Evolutionary conservation across 37 sponge, comb jelly and placozoan genomes (phyloP), one percentile per base, ranked within the genome.

Genomic region (Lycopodina hypogea): DNA sequence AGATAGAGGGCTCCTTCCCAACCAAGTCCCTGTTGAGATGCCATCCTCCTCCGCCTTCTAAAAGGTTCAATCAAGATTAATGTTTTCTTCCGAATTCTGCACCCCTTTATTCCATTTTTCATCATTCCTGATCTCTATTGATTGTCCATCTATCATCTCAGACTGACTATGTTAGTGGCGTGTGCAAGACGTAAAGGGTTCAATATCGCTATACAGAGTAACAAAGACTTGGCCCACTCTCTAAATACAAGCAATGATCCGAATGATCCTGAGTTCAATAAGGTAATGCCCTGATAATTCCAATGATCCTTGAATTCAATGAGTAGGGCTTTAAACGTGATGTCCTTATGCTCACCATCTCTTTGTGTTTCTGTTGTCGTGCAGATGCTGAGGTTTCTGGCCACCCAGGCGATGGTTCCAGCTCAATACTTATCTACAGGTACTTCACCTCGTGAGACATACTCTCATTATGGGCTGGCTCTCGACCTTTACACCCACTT

Each of bases 401-500:
- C 93, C 22, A 83, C 80, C 32, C 82, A 80, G 29, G 78, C 90
- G 6, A 92, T 92, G 93, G 40, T 12, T 0, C 86, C 77, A 33
- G 93, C 93, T 1, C 55, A 72, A 39, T 92, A 92, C 63, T 76
- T 84, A 32, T 77, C 68, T 14, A 88, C 86, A 56, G 93, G 89
- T 21, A 32, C 76, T 33, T 34, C 68, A 1, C 26, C 68, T 28
- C 51, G 37, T 26, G 72, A 87, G n/a, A 53, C 81, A 23, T 84
- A 86, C 78, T 42, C 38, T 41, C 93, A 92, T 55, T 92, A 92
- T 58, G 93, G 93, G 3, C 79, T 92, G 80, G 93, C 71, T 23
- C 79, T 92, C 33, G 78, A 92, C 32, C 64, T 52, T 48, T 92
- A 92, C 74, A 92, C 93, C 12, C 93, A 92, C 82, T 92, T 92